A percentile compares a stretch with the other conserved stretches of the same genome.
Conservation (phyloP, 2,797 vertebrate species). For the Stomatorhinus walkeri region DNA sequence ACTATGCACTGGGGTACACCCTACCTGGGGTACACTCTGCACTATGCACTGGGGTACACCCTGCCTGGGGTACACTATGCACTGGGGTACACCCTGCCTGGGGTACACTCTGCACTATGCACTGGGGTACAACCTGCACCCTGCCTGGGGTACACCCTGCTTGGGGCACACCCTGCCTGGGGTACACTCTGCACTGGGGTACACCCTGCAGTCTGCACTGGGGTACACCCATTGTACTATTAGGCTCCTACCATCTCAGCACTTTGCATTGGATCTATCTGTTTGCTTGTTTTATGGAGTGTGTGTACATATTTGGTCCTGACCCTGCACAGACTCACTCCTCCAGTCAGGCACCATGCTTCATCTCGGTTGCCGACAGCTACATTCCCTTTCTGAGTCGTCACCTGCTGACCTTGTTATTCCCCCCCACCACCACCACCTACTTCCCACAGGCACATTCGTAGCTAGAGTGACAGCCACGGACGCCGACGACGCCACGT, state of each 20-base stretch:
- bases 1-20: not conserved
- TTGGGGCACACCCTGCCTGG: not conserved
- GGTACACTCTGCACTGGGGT: not conserved
- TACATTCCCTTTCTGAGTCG: not conserved
- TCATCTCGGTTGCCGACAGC: not conserved
- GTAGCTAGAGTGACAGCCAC: slow-evolving; percentile 74
- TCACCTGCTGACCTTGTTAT: not conserved
- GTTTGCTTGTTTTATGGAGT: not conserved
- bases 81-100: not conserved
- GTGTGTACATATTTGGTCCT: not conserved
- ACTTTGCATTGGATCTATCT: not conserved
- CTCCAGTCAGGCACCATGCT: not conserved
- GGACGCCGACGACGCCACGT: slow-evolving; percentile 73
- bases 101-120: too few species aligned
- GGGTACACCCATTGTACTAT: not conserved
- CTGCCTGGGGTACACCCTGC: not conserved
- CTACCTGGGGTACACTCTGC: not conserved
- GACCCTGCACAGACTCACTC: not conserved
- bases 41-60: not conserved
- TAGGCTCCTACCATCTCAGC: slow-evolving; percentile 71
- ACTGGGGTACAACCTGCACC: not conserved
- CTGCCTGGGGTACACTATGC: not conserved
- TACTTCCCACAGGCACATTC: slow-evolving; percentile 60
- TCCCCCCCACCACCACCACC: not conserved
- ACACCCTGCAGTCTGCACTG: too few species aligned